A percentile compares a stretch with the other conserved stretches of the same genome.
Evolutionary conservation across 2,113 vertebrate genomes (phyloP).

Genomic region (Mystacornis crossleyi): DNA sequence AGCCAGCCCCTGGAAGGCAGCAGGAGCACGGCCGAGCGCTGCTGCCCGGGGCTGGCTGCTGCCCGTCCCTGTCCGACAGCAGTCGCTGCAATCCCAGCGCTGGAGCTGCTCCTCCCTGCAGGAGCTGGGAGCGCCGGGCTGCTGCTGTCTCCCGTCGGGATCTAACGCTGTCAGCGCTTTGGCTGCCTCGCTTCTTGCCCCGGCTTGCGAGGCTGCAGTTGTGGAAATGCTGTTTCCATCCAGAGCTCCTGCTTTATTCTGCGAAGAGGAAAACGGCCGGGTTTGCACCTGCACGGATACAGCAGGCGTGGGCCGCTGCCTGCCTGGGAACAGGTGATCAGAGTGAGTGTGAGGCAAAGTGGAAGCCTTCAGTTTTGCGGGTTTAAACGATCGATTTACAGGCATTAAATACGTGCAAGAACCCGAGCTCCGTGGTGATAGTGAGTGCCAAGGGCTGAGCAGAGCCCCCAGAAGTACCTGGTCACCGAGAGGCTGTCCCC

Average conservation of each 20-base stretch:
- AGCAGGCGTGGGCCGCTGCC: neutral
- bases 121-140: neutral
- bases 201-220: neutral
- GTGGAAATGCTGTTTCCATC: neutral
- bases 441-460: neutral
- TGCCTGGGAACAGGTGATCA: neutral
- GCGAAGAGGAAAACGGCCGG: neutral
- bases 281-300: neutral
- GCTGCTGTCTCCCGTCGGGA: neutral
- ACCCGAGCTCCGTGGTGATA: neutral
- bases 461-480: neutral
- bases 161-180: neutral
- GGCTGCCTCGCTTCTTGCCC: neutral
- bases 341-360: neutral
- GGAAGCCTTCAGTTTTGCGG: neutral
- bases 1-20: neutral
- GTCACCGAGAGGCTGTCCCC: neutral
- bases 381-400: neutral
- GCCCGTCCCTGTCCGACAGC: neutral
- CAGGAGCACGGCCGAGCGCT: neutral
- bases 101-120: neutral
- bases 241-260: neutral
- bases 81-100: neutral
- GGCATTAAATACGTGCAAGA: neutral
- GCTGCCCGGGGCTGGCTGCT: neutral